Percentiles rank a stretch among this genome's conserved stretches.
Evolutionary conservation across 2,888 invertebrate genomes (phyloP).

Genomic region (Phlogophora meticulosa): DNA sequence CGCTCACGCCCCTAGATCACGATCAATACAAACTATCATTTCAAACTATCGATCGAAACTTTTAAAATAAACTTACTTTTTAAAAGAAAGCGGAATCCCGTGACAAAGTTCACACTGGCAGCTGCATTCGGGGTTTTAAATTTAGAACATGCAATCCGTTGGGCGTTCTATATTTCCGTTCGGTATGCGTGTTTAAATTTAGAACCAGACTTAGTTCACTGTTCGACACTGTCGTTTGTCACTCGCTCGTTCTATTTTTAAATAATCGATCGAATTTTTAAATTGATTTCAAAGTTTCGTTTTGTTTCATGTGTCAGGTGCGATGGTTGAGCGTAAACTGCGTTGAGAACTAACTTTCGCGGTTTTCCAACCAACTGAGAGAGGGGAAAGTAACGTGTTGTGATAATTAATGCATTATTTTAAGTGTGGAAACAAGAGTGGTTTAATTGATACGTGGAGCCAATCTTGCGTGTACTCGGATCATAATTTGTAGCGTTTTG

Average conservation of each 20-base stretch:
- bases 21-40: constrained; percentile 62
- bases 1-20: constrained; percentile 74
- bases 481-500: constrained; percentile 55
- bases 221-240: constrained; percentile 88
- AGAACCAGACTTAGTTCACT: constrained; percentile 88
- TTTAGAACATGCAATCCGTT: constrained; percentile 88
- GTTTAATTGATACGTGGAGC: constrained; percentile 78
- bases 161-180: constrained; percentile 89
- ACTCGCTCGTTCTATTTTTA: constrained; percentile 85
- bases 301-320: constrained; percentile 72
- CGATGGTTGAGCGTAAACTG: constrained; percentile 76
- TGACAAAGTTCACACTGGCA: constrained; percentile 88
- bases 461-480: constrained; percentile 59
- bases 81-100: constrained; percentile 81
- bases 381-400: constrained; percentile 87
- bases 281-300: constrained; percentile 69
- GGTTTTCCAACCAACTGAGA: constrained; percentile 83
- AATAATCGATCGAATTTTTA: constrained; percentile 68
- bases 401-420: constrained; percentile 85
- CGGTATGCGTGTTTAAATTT: constrained; percentile 87
- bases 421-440: constrained; percentile 76
- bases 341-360: constrained; percentile 83
- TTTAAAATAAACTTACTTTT: constrained; percentile 70
- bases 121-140: constrained; percentile 86
- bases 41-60: constrained; percentile 46